Evolutionary conservation across 2,797 vertebrate genomes (phyloP).

Genomic region (Esox lucius): DNA sequence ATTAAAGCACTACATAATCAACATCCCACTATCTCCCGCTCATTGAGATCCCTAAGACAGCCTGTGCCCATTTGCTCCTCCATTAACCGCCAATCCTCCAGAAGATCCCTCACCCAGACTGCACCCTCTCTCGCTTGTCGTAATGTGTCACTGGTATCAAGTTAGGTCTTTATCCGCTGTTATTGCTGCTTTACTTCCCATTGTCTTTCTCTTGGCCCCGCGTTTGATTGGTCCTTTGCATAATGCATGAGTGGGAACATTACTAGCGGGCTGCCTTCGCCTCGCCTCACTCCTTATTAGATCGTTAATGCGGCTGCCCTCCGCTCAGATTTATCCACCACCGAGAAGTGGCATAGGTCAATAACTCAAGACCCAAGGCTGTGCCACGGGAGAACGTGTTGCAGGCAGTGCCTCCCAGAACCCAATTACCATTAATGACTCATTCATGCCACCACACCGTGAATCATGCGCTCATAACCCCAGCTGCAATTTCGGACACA

Average conservation of each 20-base stretch:
- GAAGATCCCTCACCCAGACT: not conserved
- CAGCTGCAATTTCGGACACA: constrained; percentile 18
- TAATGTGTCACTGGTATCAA: constrained; percentile 27
- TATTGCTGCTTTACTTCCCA: constrained; percentile 28
- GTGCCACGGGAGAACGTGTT: constrained; percentile 43
- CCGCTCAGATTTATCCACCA: constrained; percentile 37
- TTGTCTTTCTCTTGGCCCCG: constrained; percentile 38
- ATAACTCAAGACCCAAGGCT: constrained; percentile 42
- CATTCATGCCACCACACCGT: constrained; percentile 33
- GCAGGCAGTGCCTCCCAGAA: constrained; percentile 30
- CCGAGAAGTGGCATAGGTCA: constrained; percentile 25
- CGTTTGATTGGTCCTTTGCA: constrained; percentile 51
- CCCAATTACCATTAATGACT: constrained; percentile 50
- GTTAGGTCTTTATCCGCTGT: constrained; percentile 26
- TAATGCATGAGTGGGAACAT: constrained; percentile 57
- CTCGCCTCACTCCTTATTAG: constrained; percentile 22
- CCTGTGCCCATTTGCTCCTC: not conserved
- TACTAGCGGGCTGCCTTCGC: constrained; percentile 28
- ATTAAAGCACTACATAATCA: constrained; percentile 2
- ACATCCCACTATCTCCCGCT: not conserved
- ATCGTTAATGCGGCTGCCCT: constrained; percentile 39
- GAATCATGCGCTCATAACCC: constrained; percentile 37
- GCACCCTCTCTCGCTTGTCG: not conserved
- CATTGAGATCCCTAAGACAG: not conserved
- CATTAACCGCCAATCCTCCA: not conserved